Evolutionary conservation across 2,797 vertebrate species (phyloP).

Genomic region (Dromococcyx pavoninus): DNA sequence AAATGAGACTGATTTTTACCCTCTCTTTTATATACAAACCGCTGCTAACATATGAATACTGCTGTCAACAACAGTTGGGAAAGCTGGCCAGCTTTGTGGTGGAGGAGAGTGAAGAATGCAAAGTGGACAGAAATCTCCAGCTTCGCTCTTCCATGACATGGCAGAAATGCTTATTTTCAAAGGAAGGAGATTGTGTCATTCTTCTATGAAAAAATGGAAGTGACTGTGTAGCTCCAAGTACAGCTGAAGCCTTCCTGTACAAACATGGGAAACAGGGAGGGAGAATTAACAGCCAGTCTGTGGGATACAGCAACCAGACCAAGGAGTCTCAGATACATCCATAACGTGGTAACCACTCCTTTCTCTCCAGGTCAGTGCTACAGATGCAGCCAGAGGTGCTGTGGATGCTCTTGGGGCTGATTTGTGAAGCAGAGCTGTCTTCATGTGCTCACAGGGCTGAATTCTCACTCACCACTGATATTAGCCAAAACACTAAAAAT

Average conservation of each 20-base stretch:
- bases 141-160: conserved; percentile 32
- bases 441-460: background rate
- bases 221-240: background rate
- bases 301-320: background rate
- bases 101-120: background rate
- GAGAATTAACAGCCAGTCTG: background rate
- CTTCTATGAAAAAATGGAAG: background rate
- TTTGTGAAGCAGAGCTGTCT: rapidly evolving
- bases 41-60: background rate
- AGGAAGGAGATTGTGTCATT: background rate
- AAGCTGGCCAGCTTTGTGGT: background rate
- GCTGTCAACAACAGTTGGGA: background rate
- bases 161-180: conserved; percentile 7
- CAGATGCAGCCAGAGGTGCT: background rate
- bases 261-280: background rate
- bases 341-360: rapidly evolving
- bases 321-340: background rate
- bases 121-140: conserved; percentile 39
- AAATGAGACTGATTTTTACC: background rate
- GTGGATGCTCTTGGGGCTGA: background rate
- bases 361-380: background rate
- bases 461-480: background rate
- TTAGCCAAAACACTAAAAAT: background rate
- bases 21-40: background rate
- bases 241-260: background rate